Evolutionary conservation across 2,888 invertebrate species (phyloP), one percentile per base, ranked within the genome.

Genomic region (Unio delphinus): DNA sequence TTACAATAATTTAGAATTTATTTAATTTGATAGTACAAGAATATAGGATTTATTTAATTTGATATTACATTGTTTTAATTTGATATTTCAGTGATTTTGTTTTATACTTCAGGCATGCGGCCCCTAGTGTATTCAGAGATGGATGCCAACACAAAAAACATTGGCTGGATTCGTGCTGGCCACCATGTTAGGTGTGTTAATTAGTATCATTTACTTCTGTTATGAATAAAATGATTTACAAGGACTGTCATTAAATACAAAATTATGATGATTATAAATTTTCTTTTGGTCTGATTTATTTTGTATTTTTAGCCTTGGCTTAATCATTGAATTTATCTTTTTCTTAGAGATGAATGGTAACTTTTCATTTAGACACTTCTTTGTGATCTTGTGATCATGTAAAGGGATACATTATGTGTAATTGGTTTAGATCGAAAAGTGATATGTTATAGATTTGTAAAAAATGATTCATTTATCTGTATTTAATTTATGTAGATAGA

Each of bases 101-200:
- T 34, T 20, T 69, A 54, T 70, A 15, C 71, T 76, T 8, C 76
- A 90, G 89, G 89, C 17, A 89, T 89, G 89, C 76, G 87, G 26
- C 89, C 89, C 20, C 70, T 90, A 61, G 55, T 88, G 62, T 90
- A 90, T 76, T 89, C 90, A 54, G 89, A 90, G 70, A 76, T 81
- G 54, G 81, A 83, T 68, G 87, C 89, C 11, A 77, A 80, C 68
- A 74, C 70, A n/a, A 78, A 85, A 45, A 80, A 82, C 45, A 69
- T 82, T 55, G 89, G 89, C 1, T 90, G 90, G 90, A 63, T 74
- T 54, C 74, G 89, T 60, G 80, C 83, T 26, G 90, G 89, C 8
- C 88, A 88, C 67, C 87, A 90, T 76, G 87, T 90, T 58, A 83
- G 83, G 87, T 88, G 75, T 58, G 73, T 54, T 34, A 68, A 28